Percentiles rank a stretch among this genome's conserved stretches.
Evolutionary conservation across 92 coral and sea anemone genomes (phyloP).

Genomic region (Zoanthus sansibaricus): DNA sequence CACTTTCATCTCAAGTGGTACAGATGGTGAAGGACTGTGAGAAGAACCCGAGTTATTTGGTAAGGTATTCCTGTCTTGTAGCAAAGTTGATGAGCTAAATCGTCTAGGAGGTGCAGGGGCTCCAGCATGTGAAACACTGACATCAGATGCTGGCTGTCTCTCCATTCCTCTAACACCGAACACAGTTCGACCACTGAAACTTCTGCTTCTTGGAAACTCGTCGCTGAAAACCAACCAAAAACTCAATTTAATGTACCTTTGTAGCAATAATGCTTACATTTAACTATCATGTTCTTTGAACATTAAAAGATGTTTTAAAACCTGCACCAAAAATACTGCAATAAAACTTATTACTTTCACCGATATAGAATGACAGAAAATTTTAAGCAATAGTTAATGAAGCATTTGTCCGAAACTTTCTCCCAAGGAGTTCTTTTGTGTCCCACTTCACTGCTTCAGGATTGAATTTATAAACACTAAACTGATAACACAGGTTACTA

Average conservation of each 20-base stretch:
- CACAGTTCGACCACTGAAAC: slow-evolving; percentile 76
- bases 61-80: slow-evolving; percentile 59
- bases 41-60: slow-evolving; percentile 42
- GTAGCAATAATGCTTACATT: not conserved
- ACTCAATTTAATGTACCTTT: not conserved
- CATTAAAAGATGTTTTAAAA: no score
- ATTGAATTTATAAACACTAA: no score
- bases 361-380: no score
- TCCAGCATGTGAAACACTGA: slow-evolving; percentile 57
- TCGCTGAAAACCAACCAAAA: slow-evolving; percentile 23
- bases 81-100: slow-evolving; percentile 77
- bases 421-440: no score
- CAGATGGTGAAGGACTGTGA: slow-evolving; percentile 52
- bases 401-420: no score
- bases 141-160: slow-evolving; percentile 45
- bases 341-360: no score
- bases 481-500: no score
- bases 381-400: no score
- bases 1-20: slow-evolving; percentile 59
- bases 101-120: slow-evolving; percentile 79
- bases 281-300: no score
- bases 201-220: slow-evolving; percentile 64
- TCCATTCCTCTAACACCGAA: slow-evolving; percentile 71
- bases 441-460: no score
- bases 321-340: no score